phyloP scores from a whole-genome alignment of 2,888 invertebrate genomes.

The Lottia gigantea region DNA sequence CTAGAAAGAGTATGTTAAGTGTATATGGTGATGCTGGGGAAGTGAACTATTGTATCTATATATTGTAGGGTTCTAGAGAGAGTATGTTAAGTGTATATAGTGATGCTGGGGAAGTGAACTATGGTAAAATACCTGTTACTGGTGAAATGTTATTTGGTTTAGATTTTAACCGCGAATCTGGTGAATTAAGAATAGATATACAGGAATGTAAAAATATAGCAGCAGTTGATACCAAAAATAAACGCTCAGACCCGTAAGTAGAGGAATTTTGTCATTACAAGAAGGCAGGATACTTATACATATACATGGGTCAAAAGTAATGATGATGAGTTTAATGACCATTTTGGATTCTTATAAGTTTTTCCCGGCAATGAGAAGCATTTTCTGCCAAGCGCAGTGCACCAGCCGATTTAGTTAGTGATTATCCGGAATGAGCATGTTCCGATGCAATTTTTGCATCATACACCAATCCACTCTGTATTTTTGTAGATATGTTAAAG shows the following conservation, averaged over 20 bases:
- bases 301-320: too few species aligned
- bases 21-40: too few species aligned
- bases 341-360: too few species aligned
- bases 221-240: conserved; percentile 88
- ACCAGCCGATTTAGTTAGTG: too few species aligned
- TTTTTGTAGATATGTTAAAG: conserved; percentile 77
- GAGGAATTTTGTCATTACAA: too few species aligned
- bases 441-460: too few species aligned
- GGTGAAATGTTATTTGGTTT: conserved; percentile 94
- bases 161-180: conserved; percentile 91
- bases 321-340: too few species aligned
- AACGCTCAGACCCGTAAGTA: conserved; percentile 93
- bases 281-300: too few species aligned
- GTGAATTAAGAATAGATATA: conserved; percentile 87
- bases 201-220: conserved; percentile 92
- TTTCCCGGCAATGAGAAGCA: too few species aligned
- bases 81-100: conserved; percentile 96
- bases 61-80: conserved; percentile 74
- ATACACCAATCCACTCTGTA: background rate
- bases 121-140: conserved; percentile 86
- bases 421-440: too few species aligned
- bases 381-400: too few species aligned
- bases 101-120: conserved; percentile 90
- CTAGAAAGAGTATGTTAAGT: too few species aligned
- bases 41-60: background rate